Conservation (phyloP, 1,140 invertebrate genomes). For the Chrysomallon squamiferum region DNA sequence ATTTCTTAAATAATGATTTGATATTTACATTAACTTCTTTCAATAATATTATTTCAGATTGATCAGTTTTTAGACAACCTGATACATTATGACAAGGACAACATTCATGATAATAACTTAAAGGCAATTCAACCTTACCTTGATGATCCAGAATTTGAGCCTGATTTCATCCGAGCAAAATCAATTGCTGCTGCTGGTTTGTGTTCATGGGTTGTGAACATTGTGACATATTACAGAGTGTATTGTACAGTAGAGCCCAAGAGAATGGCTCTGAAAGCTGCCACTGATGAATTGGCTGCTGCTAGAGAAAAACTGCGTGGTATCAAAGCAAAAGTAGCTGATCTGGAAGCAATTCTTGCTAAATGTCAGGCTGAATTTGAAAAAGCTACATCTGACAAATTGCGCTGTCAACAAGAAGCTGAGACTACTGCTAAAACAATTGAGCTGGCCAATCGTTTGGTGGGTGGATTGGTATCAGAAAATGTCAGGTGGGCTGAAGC, state of each 20-base stretch:
- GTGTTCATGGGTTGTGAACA: slow-evolving; percentile 97
- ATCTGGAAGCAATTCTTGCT: slow-evolving; percentile 85
- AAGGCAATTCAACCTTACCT: slow-evolving; percentile 93
- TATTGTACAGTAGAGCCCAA: slow-evolving; percentile 97
- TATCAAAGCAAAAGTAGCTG: slow-evolving; percentile 89
- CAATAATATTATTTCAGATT: slow-evolving; percentile 69
- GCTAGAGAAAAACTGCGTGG: slow-evolving; percentile 85
- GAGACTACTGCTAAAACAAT: slow-evolving; percentile 80
- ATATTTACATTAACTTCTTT: too few species aligned
- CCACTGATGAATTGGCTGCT: slow-evolving; percentile 87
- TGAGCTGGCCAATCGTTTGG: slow-evolving; percentile 89
- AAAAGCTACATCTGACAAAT: slow-evolving; percentile 86
- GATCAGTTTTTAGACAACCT: slow-evolving; percentile 88
- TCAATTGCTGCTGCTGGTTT: slow-evolving; percentile 92
- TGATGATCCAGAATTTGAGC: slow-evolving; percentile 87
- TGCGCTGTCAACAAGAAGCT: slow-evolving; percentile 73
- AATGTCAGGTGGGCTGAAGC: slow-evolving; percentile 95
- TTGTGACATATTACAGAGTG: slow-evolving; percentile 88
- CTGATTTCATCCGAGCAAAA: slow-evolving; percentile 89
- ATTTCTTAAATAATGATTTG: too few species aligned
- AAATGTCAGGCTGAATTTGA: slow-evolving; percentile 82
- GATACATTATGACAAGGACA: slow-evolving; percentile 95
- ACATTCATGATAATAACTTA: slow-evolving; percentile 91
- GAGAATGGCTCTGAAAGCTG: slow-evolving; percentile 86
- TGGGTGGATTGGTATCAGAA: slow-evolving; percentile 92